These are phyloP conservation scores for Cercopithecus mona DNA, from an alignment of 2,113 vertebrate genomes.

Conservation along the genomic window DNA sequence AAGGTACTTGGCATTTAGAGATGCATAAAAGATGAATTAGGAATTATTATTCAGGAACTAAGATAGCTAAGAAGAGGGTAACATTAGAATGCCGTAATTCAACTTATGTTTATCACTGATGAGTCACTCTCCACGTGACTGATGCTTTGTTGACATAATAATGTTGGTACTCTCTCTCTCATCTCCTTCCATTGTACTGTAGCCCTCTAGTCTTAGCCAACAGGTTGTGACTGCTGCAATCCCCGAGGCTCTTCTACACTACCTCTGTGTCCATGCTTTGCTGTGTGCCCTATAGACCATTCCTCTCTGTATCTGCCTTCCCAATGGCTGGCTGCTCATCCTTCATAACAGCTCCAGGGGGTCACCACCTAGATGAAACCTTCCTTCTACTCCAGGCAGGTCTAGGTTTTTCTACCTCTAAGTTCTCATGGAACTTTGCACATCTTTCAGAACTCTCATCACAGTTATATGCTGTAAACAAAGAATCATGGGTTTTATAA, in stretches of 20 bases:
- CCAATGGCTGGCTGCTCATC: not conserved
- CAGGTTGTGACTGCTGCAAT: not conserved
- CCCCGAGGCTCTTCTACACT: not conserved
- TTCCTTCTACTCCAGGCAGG: not conserved
- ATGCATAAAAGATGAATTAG: not conserved
- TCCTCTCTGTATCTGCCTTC: not conserved
- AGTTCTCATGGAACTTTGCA: not conserved
- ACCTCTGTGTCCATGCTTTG: not conserved
- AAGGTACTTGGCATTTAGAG: not conserved
- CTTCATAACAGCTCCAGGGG: not conserved
- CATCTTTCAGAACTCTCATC: not conserved
- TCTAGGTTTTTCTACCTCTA: not conserved
- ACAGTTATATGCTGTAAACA: no score
- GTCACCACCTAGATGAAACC: no score
- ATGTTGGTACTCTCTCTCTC: not conserved
- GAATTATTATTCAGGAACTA: not conserved
- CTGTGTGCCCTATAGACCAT: accelerated
- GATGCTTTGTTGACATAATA: not conserved
- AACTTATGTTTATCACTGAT: not conserved
- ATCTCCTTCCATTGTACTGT: not conserved
- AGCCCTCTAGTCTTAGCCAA: not conserved
- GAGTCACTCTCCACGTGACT: not conserved
- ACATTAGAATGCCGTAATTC: not conserved
- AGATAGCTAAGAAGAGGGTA: not conserved
- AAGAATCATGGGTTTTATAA: no score